phyloP scores from a whole-genome alignment of 2,797 vertebrate species.

The Lacerta viridis region DNA sequence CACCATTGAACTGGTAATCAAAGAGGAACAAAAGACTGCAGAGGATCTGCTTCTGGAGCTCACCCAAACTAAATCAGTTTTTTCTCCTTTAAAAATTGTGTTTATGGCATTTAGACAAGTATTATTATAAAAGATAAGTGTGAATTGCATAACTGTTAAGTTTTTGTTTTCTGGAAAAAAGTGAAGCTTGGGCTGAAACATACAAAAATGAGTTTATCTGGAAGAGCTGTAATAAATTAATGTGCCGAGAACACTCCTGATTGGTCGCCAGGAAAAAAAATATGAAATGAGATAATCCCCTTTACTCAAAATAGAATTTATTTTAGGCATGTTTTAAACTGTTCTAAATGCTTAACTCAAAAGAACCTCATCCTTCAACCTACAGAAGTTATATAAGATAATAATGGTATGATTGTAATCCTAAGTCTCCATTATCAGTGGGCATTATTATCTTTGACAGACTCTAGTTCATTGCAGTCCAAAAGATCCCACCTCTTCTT shows the following conservation, averaged over 20 bases:
- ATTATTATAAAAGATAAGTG: constrained; percentile 5
- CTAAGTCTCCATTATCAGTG: background rate
- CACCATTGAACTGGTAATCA: constrained; percentile 13
- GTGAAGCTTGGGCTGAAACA: background rate
- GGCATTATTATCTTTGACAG: background rate
- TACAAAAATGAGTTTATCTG: constrained; percentile 9
- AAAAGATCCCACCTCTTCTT: background rate
- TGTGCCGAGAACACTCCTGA: background rate
- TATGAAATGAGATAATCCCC: background rate
- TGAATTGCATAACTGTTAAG: background rate
- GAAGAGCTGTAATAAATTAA: background rate
- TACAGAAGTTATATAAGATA: background rate
- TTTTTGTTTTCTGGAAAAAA: background rate
- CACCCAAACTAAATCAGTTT: background rate
- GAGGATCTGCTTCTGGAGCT: background rate
- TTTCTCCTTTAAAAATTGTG: background rate
- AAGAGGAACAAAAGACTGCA: constrained; percentile 23
- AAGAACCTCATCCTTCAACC: background rate
- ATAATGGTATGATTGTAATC: background rate
- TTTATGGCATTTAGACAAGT: background rate
- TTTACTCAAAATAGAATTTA: constrained; percentile 12
- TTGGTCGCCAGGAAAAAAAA: background rate
- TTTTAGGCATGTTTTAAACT: background rate
- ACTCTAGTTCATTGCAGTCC: background rate
- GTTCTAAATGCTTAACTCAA: background rate